Conservation (phyloP, 1,140 invertebrate species). For the Brachionus paranguensis region DNA sequence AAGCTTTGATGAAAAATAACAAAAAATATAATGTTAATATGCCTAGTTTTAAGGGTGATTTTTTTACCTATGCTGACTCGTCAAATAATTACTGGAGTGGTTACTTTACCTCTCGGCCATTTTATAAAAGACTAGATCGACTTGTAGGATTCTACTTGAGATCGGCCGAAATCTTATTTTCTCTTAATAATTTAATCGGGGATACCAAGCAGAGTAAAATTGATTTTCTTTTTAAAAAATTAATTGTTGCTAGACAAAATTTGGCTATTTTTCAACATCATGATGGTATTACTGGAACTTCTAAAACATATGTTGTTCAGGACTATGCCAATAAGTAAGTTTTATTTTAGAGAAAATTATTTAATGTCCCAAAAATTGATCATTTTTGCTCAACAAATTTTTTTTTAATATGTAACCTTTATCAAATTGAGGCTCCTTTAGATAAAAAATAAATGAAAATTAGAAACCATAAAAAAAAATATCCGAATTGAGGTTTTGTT, state of each 20-base stretch:
- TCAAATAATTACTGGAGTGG: conserved; percentile 98
- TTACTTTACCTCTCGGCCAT: conserved; percentile 87
- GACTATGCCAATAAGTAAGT: conserved; percentile 78
- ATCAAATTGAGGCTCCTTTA: neutral
- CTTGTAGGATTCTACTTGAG: conserved; percentile 19
- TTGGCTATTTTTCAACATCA: conserved; percentile 93
- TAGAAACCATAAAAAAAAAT: no score
- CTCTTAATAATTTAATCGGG: neutral
- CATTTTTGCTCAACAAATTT: neutral
- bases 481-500: no score
- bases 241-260: conserved; percentile 63
- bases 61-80: conserved; percentile 94
- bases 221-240: neutral
- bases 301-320: conserved; percentile 76
- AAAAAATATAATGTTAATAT: conserved; percentile 57
- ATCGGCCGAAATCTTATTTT: conserved; percentile 7
- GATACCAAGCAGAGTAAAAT: neutral
- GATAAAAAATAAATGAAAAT: no score
- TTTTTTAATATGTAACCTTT: neutral
- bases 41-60: conserved; percentile 83
- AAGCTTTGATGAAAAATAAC: conserved; percentile 65
- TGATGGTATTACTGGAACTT: conserved; percentile 91
- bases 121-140: conserved; percentile 38
- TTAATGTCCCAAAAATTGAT: neutral
- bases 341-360: neutral